Percentiles rank a stretch among this genome's conserved stretches.
These are phyloP conservation scores for Ephydatia muelleri DNA, from an alignment of 37 sponge, comb jelly and placozoan species.

Conservation along the genomic window DNA sequence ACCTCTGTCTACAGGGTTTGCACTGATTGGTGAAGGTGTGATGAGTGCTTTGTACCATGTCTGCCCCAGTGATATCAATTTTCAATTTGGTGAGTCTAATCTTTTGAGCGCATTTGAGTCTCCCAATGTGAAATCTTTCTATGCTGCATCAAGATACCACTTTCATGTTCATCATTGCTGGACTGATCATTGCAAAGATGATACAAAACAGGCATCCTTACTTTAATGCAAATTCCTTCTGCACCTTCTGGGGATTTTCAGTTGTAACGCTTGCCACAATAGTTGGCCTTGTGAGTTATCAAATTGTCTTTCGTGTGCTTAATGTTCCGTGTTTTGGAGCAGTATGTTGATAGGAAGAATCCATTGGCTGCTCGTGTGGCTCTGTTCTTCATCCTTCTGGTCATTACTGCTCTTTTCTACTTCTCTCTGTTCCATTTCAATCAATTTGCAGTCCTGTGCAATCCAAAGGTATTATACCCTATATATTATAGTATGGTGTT, in stretches of 20 bases:
- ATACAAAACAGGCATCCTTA: not conserved
- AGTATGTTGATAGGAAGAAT: not conserved
- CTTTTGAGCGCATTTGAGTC: not conserved
- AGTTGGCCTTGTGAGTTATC: slow-evolving; percentile 40
- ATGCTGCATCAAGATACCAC: not conserved
- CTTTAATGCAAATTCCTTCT: slow-evolving; percentile 6
- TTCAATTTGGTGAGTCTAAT: not conserved
- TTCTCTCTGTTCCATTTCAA: slow-evolving; percentile 4
- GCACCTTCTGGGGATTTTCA: slow-evolving; percentile 10
- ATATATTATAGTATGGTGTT: not conserved
- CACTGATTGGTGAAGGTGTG: not conserved
- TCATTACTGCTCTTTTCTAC: not conserved
- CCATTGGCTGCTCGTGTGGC: not conserved
- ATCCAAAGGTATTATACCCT: not conserved
- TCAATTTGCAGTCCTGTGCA: not conserved
- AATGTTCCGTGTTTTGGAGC: not conserved
- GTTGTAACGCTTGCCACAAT: slow-evolving; percentile 19
- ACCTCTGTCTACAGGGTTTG: not conserved
- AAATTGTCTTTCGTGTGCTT: not conserved
- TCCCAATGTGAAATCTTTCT: not conserved
- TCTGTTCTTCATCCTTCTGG: not conserved
- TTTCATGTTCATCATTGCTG: not conserved
- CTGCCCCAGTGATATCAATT: not conserved
- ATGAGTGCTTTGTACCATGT: not conserved
- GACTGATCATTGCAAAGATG: not conserved